These are phyloP conservation scores for Steromphala cineraria DNA, from an alignment of 2,888 invertebrate species.

Conservation along the genomic window DNA sequence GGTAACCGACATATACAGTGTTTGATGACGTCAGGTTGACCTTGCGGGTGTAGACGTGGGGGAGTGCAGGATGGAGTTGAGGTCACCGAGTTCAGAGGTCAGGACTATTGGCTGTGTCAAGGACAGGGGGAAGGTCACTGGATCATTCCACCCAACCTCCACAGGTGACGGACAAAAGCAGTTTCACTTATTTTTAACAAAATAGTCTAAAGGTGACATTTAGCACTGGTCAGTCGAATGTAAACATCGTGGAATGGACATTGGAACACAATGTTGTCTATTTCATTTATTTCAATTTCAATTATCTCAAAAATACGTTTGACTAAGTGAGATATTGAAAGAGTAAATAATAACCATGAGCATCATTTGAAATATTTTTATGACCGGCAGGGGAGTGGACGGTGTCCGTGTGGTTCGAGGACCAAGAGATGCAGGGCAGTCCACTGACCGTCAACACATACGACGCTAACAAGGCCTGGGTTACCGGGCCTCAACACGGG, in stretches of 20 bases:
- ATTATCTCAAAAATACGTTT: too few relatives aligned
- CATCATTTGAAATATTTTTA: too few relatives aligned
- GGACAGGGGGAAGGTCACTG: constrained; percentile 35
- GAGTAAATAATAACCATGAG: too few relatives aligned
- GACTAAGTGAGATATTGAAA: too few relatives aligned
- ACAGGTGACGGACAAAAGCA: constrained; percentile 45
- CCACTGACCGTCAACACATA: constrained; percentile 81
- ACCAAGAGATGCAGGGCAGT: constrained; percentile 86
- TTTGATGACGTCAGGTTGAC: constrained; percentile 79
- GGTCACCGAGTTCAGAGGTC: constrained; percentile 87
- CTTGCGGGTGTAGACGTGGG: constrained; percentile 79
- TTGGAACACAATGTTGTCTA: too few relatives aligned
- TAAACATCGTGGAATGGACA: too few relatives aligned
- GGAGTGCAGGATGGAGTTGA: constrained; percentile 91
- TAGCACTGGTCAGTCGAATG: too few relatives aligned
- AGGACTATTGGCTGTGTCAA: constrained; percentile 38
- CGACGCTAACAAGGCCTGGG: constrained; percentile 76
- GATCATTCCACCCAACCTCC: constrained; percentile 49
- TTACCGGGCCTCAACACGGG: constrained; percentile 75
- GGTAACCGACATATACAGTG: too few relatives aligned
- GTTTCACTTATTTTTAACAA: too few relatives aligned
- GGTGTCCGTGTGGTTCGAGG: constrained; percentile 77
- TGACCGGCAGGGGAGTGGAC: constrained; percentile 58
- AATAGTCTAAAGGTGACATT: too few relatives aligned
- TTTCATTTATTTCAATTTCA: too few relatives aligned